Evolutionary conservation across 2,797 vertebrate genomes (phyloP), one percentile per base, ranked within the genome.

Genomic region (Lophius americanus): DNA sequence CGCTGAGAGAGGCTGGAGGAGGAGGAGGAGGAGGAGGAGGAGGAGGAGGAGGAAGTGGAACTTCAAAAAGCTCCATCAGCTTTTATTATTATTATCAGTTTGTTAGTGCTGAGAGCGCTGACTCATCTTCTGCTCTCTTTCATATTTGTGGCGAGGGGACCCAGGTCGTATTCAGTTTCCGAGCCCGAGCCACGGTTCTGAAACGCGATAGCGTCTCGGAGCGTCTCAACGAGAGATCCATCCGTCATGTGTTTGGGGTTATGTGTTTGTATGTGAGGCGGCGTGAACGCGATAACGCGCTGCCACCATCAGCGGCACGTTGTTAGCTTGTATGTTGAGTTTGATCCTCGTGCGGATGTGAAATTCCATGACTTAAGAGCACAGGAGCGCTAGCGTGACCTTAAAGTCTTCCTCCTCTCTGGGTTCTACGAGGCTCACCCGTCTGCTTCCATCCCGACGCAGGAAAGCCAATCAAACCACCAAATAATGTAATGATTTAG

Each of bases 151-250:
- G 23, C 52, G 51, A 61, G 47, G 44, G 50, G 60, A 2, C 51
- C 41, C 55, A 59, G 59, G 37, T 43, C 73, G 68, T 73, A 47
- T 69, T 75, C 14, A 53, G 35, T 74, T 64, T 84, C 75, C 59
- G 62, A 42, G 65, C 63, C 57, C 62, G 59, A 64, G 63, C 64
- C 50, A 13, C 52, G 67, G 70, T 81, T 75, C 70, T 68, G 85
- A 81, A 86, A 88, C 1, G 38, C 11, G 79, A 85, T 82, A 86
- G 73, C 60, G 2, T 89, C 75, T 76, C 23, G 23, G 23, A 23
- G 23, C 23, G 23, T 23, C 23, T 23, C 23, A 1, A 23, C 23
- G 23, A 23, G 23, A 23, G 23, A 23, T 23, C 23, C 23, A 23
- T 23, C 23, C 23, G 2, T 23, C 23, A 23, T 54, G 59, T 64